phyloP scores from a whole-genome alignment of 2,888 invertebrate species.

The Elmis aenea region DNA sequence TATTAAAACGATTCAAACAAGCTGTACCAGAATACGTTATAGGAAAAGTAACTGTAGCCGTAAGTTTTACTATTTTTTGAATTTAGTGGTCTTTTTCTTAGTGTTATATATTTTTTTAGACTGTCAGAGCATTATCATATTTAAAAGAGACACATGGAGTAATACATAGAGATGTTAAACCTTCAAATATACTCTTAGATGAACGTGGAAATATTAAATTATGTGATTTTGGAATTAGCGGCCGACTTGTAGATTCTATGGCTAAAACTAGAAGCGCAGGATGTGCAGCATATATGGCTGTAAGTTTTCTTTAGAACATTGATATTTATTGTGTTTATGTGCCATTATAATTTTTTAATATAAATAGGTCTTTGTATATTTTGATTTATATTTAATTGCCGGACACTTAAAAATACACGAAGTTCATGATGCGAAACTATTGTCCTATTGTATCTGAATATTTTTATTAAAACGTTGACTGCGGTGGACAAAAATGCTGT shows the following conservation, averaged over 20 bases:
- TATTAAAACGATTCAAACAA: conserved; percentile 76
- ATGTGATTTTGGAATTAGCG: conserved; percentile 99
- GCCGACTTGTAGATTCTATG: conserved; percentile 94
- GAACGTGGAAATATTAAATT: conserved; percentile 93
- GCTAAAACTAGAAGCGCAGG: conserved; percentile 96
- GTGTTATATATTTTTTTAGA: conserved; percentile 52
- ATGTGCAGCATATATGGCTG: conserved; percentile 99
- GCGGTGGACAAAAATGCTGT: too few species aligned
- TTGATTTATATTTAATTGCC: too few species aligned
- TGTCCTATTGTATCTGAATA: conserved; percentile 6
- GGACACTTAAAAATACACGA: too few species aligned
- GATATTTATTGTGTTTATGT: neutral
- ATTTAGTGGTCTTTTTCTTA: conserved; percentile 2
- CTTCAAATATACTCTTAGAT: conserved; percentile 96
- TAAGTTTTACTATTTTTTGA: conserved; percentile 57
- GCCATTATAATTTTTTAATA: neutral
- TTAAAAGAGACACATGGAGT: conserved; percentile 95
- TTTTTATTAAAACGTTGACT: too few species aligned
- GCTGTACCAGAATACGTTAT: conserved; percentile 95
- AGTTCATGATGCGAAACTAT: neutral
- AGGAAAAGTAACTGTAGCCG: conserved; percentile 95
- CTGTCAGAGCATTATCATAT: conserved; percentile 94
- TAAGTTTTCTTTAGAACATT: conserved; percentile 49
- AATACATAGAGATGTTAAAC: conserved; percentile 97
- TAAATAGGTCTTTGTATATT: neutral